These are phyloP conservation scores for Thunnus maccoyii DNA, from an alignment of 2,113 vertebrate species.

Conservation along the genomic window DNA sequence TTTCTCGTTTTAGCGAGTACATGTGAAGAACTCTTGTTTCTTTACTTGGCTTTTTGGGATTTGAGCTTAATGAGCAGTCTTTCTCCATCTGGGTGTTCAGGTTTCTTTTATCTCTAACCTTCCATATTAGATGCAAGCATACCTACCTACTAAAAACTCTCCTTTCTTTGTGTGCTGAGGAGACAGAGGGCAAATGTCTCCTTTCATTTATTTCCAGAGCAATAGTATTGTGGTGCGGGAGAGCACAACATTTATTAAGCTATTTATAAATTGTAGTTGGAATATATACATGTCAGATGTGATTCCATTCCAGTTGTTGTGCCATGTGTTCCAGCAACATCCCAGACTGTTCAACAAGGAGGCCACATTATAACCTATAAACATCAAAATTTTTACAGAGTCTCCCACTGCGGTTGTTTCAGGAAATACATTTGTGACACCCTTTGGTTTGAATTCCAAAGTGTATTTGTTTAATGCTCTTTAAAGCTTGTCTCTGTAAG, in stretches of 20 bases:
- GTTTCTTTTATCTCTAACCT: conserved; percentile 64
- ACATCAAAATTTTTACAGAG: conserved; percentile 71
- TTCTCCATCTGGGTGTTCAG: conserved; percentile 46
- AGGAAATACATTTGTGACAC: conserved; percentile 70
- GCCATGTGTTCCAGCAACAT: conserved; percentile 73
- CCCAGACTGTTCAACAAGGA: conserved; percentile 67
- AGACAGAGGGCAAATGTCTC: conserved; percentile 80
- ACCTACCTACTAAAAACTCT: conserved; percentile 59
- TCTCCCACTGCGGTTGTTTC: conserved; percentile 59
- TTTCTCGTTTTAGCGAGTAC: conserved; percentile 47
- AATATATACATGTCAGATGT: conserved; percentile 78
- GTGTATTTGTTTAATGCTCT: conserved; percentile 85
- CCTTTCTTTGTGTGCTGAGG: conserved; percentile 53
- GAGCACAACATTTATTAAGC: conserved; percentile 78
- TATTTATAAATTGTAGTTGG: conserved; percentile 80
- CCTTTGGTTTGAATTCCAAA: conserved; percentile 78
- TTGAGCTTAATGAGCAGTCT: conserved; percentile 69
- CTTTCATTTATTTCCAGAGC: conserved; percentile 72
- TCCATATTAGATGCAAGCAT: conserved; percentile 54
- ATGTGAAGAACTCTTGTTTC: conserved; percentile 61
- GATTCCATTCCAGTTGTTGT: conserved; percentile 71
- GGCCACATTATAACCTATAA: conserved; percentile 83
- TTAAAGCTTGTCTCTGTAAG: conserved; percentile 83
- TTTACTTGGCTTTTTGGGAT: conserved; percentile 64
- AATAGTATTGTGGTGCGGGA: conserved; percentile 61